Base-by-base conservation (phyloP, 2,888 invertebrate genomes). In the Brachynemurus nebulosus region DNA sequence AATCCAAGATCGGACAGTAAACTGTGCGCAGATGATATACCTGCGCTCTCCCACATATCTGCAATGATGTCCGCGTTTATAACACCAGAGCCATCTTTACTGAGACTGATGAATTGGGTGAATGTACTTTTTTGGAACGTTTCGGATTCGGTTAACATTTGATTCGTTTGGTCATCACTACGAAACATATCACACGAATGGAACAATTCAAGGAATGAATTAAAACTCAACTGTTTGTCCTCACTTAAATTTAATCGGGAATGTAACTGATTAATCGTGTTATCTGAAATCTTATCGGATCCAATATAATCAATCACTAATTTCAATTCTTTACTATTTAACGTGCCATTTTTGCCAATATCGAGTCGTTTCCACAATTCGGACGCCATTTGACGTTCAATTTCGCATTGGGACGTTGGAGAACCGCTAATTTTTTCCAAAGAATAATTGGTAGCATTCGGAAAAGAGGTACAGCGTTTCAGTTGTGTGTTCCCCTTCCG, bases 11-110 rank as follows among this genome's bases (percentile, higher is more conserved):
- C 79, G 25, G 72, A 67, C 14, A 86, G 63, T 44, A 86, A 62
- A 2, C 70, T 68, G 41, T 74, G 72, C 14, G 83, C 74, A 36
- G 77, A 73, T 37, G 68, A 65, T 45, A 85, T 75, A 38, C 80
- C 79, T 7, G 78, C 76, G 44, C 72, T 67, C 61, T 82, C 81
- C 81, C 84, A 85, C 57, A 80, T 71, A 52, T 83, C 81, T 33
- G 77, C 66, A 35, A 85, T 68, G 14, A 68, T 62, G 43, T 77
- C 74, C 14, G 67, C 61, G 45, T 51, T 60, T 1, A 65, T 57
- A 25, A 58, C 51, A 8, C 65, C 65, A 16, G 61, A 61, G 4
- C 60, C 61, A 42, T 60, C 59, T 8, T 60, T 59, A 17, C 64
- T 64, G 46, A 65, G 50, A 8, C 61, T 60, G n/a, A 65, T 58